phyloP scores from a whole-genome alignment of 23 tunicate species.

The Aplidium turbinatum region DNA sequence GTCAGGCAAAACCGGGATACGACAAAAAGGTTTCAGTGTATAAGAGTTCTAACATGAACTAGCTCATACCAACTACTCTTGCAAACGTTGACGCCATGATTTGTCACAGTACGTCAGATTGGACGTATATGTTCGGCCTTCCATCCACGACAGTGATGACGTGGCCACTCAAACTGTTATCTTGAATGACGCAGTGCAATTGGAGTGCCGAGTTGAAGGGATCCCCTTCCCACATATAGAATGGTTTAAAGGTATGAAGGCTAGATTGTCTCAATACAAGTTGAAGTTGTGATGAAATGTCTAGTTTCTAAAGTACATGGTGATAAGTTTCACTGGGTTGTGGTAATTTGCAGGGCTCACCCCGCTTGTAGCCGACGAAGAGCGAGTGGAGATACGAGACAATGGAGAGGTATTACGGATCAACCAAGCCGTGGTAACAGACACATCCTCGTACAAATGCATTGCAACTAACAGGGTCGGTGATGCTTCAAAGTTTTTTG shows the following conservation, averaged over 20 bases:
- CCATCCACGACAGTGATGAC: slow-evolving; percentile 55
- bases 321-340: too few species aligned
- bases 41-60: too few species aligned
- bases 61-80: too few species aligned
- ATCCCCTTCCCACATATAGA: slow-evolving; percentile 79
- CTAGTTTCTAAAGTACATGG: too few species aligned
- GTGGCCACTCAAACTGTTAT: slow-evolving; percentile 26
- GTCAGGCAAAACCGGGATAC: too few species aligned
- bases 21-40: too few species aligned
- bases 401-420: slow-evolving; percentile 59
- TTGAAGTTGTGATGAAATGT: too few species aligned
- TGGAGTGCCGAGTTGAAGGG: slow-evolving; percentile 57
- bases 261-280: too few species aligned
- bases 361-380: slow-evolving; percentile 37
- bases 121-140: slow-evolving; percentile 79
- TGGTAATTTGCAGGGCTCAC: slow-evolving; percentile 32
- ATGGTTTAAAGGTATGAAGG: slow-evolving; percentile 94
- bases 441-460: slow-evolving; percentile 72
- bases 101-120: slow-evolving; percentile 53
- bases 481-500: slow-evolving; percentile 64
- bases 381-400: slow-evolving; percentile 46
- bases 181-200: slow-evolving; percentile 50
- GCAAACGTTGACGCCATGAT: neutral
- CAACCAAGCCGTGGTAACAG: slow-evolving; percentile 51
- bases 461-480: slow-evolving; percentile 77